Base-by-base conservation (phyloP, 2,888 invertebrate genomes). In the Ectemnius cavifrons region DNA sequence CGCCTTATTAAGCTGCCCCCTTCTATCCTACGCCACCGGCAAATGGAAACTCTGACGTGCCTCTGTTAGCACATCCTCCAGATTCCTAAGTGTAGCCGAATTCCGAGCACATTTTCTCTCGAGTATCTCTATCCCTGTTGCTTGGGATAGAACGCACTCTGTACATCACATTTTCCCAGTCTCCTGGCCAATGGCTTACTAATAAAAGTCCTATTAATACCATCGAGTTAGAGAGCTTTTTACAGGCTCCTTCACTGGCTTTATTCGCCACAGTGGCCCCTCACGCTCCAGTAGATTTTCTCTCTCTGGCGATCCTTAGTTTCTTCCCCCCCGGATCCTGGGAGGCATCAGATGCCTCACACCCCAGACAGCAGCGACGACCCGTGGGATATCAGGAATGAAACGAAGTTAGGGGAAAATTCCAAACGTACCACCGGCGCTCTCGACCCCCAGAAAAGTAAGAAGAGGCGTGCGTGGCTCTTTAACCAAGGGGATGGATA, bases 41-140 rank as follows among this genome's bases (percentile, higher is more conserved):
- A 88, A 90, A 88, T 89, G 89, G 89, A 88, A 89, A 90, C 89
- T 90, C 89, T 85, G 88, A 88, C 89, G 85, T 83, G 71, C 37
- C 58, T 47, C 61, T 52, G 16, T 52, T 52, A 37, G 8, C 37
- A 37, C 37, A 37, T 37, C 37, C 37, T 37, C 11, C 8, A 37
- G 37, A 37, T 37, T 37, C 37, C 37, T 37, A 6, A 11, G 37
- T 37, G 6, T 37, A 11, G 2, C 8, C 0, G 37, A 37, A 37
- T 37, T 37, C 37, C 37, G 8, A 37, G 37, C 4, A 37, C 37
- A 37, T 37, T 37, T 37, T 37, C 37, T 65, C n/a, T 27, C 23
- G 3, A 71, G 18, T 47, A 18, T 62, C 62, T 18, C 14, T 37
- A 14, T 16, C 2, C 8, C 11, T 14, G n/a, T 27, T 23, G 37